Percentiles rank a stretch among this genome's conserved stretches.
These are phyloP conservation scores for Brachystomella parvula DNA, from an alignment of 1,140 invertebrate genomes.

Conservation along the genomic window DNA sequence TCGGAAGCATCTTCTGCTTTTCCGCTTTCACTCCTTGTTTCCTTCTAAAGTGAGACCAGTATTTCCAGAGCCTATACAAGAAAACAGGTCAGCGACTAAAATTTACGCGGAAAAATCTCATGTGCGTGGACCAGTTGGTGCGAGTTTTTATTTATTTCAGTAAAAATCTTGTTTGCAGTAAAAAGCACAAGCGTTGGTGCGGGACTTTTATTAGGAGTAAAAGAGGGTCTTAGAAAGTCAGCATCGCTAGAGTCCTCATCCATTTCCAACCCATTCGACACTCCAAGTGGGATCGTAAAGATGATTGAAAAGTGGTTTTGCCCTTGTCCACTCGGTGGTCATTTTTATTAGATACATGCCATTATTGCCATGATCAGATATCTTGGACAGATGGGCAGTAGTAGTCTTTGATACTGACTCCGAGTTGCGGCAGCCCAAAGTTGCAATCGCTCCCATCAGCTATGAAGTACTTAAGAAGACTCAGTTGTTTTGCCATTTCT, in stretches of 20 bases:
- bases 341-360: neutral
- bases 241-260: neutral
- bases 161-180: slow-evolving; percentile 17
- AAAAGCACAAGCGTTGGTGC: neutral
- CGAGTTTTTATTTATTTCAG: neutral
- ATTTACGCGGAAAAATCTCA: neutral
- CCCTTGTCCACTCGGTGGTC: neutral
- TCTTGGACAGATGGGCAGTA: neutral
- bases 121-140: neutral
- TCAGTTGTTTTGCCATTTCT: too few relatives aligned
- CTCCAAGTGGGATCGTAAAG: slow-evolving; percentile 4
- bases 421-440: too few relatives aligned
- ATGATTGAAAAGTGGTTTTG: slow-evolving; percentile 14
- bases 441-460: too few relatives aligned
- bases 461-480: too few relatives aligned
- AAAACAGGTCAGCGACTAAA: neutral
- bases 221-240: neutral
- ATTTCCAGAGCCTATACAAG: neutral
- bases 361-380: too few relatives aligned
- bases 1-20: neutral
- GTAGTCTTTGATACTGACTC: too few relatives aligned
- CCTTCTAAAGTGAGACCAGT: neutral
- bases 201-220: too few relatives aligned
- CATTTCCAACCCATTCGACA: neutral
- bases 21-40: neutral